phyloP scores from a whole-genome alignment of 2,888 invertebrate species.

The Smittia sp. region DNA sequence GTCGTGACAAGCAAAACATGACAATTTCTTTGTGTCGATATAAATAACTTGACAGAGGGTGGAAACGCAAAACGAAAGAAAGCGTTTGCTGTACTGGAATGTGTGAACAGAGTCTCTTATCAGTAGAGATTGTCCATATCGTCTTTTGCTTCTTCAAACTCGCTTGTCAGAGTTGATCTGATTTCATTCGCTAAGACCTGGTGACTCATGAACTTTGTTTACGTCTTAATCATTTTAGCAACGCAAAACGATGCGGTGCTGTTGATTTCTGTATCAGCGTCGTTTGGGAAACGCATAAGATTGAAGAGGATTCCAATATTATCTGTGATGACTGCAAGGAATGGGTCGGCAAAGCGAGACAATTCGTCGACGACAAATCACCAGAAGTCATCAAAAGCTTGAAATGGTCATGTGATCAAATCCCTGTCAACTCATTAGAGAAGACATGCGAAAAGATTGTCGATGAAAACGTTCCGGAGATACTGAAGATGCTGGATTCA shows the following conservation, averaged over 20 bases:
- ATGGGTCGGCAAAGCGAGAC: conserved; percentile 87
- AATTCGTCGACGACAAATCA: conserved; percentile 84
- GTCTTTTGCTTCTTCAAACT: neutral
- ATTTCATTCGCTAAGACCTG: neutral
- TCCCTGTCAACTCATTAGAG: conserved; percentile 70
- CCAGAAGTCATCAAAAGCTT: conserved; percentile 81
- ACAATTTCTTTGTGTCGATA: neutral
- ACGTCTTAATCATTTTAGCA: conserved; percentile 56
- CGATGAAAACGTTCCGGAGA: conserved; percentile 81
- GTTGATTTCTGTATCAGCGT: conserved; percentile 75
- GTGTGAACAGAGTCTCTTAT: too few species aligned
- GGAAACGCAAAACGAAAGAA: neutral
- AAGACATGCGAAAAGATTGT: conserved; percentile 75
- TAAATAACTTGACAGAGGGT: neutral
- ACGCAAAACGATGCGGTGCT: conserved; percentile 73
- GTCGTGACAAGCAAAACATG: neutral
- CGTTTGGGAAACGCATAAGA: conserved; percentile 69
- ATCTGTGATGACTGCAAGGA: conserved; percentile 83
- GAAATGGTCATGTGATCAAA: conserved; percentile 80
- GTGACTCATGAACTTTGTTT: conserved; percentile 43
- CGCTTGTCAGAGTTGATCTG: neutral
- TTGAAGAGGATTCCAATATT: conserved; percentile 68
- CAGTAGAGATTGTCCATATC: too few species aligned
- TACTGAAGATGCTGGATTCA: conserved; percentile 82
- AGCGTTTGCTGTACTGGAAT: too few species aligned